Evolutionary conservation across 2,888 invertebrate species (phyloP).

Genomic region (Nephrotoma guestfalica): DNA sequence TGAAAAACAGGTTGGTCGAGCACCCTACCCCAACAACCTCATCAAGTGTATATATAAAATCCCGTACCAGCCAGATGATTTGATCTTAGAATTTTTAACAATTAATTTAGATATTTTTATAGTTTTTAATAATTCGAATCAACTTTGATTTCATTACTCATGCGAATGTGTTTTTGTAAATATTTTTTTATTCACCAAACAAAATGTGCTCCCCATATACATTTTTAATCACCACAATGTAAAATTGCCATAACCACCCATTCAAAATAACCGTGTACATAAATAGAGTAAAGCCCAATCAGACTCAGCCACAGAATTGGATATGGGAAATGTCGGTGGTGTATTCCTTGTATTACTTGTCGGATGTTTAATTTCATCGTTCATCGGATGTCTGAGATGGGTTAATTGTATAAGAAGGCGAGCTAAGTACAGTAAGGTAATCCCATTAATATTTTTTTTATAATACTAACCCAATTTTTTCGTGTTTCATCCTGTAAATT

Average conservation of each 20-base stretch:
- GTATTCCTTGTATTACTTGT: slow-evolving; percentile 44
- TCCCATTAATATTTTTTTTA: slow-evolving; percentile 22
- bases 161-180: not conserved
- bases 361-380: slow-evolving; percentile 31
- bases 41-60: not conserved
- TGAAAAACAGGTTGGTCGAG: slow-evolving; percentile 27
- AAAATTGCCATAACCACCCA: not conserved
- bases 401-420: slow-evolving; percentile 22
- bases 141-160: not conserved
- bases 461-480: not conserved
- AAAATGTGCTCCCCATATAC: not conserved
- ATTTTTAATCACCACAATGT: not conserved
- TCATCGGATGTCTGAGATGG: slow-evolving; percentile 27
- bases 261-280: slow-evolving; percentile 12
- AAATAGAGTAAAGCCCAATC: slow-evolving; percentile 18
- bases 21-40: not conserved
- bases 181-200: not conserved
- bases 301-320: slow-evolving; percentile 36
- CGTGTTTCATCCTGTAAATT: not conserved
- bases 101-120: not conserved
- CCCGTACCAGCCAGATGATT: not conserved
- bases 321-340: slow-evolving; percentile 49
- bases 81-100: not conserved
- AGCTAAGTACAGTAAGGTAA: slow-evolving; percentile 26
- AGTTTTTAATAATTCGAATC: not conserved